Evolutionary conservation across 2,113 vertebrate genomes (phyloP).

Genomic region (Pimephales promelas): DNA sequence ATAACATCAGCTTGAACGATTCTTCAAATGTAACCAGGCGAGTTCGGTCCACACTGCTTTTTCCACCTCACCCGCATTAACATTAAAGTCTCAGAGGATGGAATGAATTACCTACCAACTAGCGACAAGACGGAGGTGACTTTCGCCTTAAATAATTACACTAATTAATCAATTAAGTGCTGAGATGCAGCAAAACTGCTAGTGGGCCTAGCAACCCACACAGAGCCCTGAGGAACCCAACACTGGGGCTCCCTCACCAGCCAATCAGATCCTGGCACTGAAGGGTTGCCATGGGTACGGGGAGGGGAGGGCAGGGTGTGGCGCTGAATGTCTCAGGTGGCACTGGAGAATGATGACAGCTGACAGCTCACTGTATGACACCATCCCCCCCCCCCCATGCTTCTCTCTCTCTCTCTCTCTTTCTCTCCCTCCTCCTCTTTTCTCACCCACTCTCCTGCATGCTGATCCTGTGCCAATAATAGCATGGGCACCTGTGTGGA

Average conservation of each 20-base stretch:
- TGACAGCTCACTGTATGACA: slow-evolving; percentile 73
- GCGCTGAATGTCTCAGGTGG: slow-evolving; percentile 75
- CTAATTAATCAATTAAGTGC: slow-evolving; percentile 81
- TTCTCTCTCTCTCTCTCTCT: slow-evolving; percentile 44
- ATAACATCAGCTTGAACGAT: background rate
- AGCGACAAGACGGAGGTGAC: slow-evolving; percentile 68
- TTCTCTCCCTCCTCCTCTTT: slow-evolving; percentile 41
- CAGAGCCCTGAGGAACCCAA: slow-evolving; percentile 64
- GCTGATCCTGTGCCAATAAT: slow-evolving; percentile 73
- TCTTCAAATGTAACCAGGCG: background rate
- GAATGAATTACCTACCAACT: slow-evolving; percentile 71
- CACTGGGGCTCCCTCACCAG: slow-evolving; percentile 50
- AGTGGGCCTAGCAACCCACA: slow-evolving; percentile 18
- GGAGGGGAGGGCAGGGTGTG: slow-evolving; percentile 74
- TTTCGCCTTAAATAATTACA: slow-evolving; percentile 77
- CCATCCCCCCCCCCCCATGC: slow-evolving; percentile 53
- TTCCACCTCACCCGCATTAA: slow-evolving; percentile 4
- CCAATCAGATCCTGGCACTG: slow-evolving; percentile 55
- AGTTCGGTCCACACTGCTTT: background rate
- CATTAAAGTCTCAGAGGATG: slow-evolving; percentile 62
- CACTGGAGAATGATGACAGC: slow-evolving; percentile 75
- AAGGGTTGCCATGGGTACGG: slow-evolving; percentile 73
- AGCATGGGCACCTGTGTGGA: slow-evolving; percentile 71
- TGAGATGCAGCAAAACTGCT: slow-evolving; percentile 62
- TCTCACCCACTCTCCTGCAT: slow-evolving; percentile 60